phyloP scores from a whole-genome alignment of 2,113 vertebrate species.

The Serilophus lunatus region DNA sequence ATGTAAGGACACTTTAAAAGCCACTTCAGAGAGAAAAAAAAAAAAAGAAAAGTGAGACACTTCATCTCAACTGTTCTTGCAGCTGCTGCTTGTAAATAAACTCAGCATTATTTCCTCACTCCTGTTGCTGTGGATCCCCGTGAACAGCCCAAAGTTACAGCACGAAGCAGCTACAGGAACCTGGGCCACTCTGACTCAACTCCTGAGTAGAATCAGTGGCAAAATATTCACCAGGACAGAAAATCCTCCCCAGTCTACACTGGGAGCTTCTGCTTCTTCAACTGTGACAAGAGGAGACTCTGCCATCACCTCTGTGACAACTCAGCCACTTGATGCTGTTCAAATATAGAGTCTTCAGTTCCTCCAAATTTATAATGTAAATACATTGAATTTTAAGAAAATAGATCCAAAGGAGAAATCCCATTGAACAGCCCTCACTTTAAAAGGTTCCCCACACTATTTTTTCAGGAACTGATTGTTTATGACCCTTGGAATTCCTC shows the following conservation, averaged over 20 bases:
- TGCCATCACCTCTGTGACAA: too few species aligned
- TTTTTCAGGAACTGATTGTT: background rate
- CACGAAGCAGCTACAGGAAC: background rate
- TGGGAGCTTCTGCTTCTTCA: background rate
- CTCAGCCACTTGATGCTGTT: background rate
- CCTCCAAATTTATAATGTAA: background rate
- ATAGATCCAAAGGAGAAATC: background rate
- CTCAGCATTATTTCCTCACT: background rate
- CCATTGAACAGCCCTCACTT: background rate
- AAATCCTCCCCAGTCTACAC: background rate
- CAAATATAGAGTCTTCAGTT: background rate
- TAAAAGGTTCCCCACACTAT: background rate
- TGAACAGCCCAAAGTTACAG: background rate
- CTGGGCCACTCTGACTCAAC: background rate
- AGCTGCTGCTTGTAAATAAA: background rate
- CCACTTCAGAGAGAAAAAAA: background rate
- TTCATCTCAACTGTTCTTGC: background rate
- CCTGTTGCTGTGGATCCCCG: background rate
- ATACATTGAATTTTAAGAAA: background rate
- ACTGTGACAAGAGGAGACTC: rapidly evolving
- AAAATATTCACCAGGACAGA: background rate
- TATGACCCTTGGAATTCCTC: background rate
- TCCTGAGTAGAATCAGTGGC: background rate
- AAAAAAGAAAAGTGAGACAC: background rate
- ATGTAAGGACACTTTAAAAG: background rate